Percentiles rank a stretch among this genome's conserved stretches.
Evolutionary conservation across 2,113 vertebrate species (phyloP).

Genomic region (Onychorhynchus coronatus): DNA sequence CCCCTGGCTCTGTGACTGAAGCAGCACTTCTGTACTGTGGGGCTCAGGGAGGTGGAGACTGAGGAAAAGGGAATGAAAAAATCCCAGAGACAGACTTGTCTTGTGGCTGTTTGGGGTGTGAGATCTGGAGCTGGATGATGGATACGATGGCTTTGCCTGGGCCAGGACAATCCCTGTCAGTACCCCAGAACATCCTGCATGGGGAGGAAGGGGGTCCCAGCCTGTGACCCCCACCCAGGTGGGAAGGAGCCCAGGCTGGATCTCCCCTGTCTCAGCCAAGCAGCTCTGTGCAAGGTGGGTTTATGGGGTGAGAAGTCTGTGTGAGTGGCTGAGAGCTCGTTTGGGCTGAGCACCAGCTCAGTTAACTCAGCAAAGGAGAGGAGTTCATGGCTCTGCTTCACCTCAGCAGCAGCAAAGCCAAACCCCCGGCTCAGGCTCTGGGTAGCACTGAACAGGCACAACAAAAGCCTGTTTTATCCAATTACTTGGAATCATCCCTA

Average conservation of each 20-base stretch:
- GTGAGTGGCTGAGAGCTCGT: neutral
- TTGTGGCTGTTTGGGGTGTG: neutral
- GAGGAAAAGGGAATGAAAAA: neutral
- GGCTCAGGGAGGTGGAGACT: neutral
- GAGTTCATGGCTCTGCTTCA: no score
- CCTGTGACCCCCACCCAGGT: neutral
- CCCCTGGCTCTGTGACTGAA: neutral
- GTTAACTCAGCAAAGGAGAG: neutral
- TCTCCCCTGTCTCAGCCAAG: neutral
- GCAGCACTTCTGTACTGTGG: neutral
- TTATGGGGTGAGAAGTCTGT: neutral
- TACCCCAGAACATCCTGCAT: accelerated
- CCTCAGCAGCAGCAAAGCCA: neutral
- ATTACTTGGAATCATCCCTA: neutral
- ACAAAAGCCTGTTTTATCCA: neutral
- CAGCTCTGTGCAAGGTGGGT: neutral
- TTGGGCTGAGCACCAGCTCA: no score
- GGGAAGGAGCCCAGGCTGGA: neutral
- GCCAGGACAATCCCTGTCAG: neutral
- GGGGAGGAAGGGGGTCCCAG: neutral
- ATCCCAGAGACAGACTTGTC: neutral
- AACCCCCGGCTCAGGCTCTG: neutral
- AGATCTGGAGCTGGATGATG: neutral
- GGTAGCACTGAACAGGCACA: neutral
- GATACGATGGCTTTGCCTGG: neutral